These are phyloP conservation scores for Chalcis sispes DNA, from an alignment of 2,888 invertebrate species.

Conservation along the genomic window DNA sequence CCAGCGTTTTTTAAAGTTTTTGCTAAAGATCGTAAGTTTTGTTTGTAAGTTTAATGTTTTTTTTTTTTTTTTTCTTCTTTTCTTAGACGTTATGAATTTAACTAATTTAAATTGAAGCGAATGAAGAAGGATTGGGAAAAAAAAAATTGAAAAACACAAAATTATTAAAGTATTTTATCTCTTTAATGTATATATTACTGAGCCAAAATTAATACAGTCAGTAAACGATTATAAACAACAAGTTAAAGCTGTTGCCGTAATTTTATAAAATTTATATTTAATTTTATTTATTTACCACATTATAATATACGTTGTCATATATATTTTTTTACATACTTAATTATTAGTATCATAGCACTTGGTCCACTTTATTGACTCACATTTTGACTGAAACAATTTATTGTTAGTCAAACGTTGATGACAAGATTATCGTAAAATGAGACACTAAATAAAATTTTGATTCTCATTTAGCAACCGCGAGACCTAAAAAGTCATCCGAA, in stretches of 20 bases:
- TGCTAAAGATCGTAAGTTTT: constrained; percentile 62
- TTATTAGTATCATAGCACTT: constrained; percentile 15
- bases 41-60: not conserved
- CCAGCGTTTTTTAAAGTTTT: constrained; percentile 69
- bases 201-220: constrained; percentile 25
- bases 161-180: not conserved
- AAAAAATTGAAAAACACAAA: too few species aligned
- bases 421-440: not conserved
- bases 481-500: constrained; percentile 66
- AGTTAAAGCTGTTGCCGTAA: not conserved
- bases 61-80: not conserved
- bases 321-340: not conserved
- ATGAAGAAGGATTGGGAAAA: too few species aligned
- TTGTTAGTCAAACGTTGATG: too few species aligned
- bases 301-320: not conserved
- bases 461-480: constrained; percentile 55
- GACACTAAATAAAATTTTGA: not conserved
- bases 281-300: not conserved
- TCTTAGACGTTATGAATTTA: not conserved
- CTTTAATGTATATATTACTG: constrained; percentile 23
- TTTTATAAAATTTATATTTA: constrained; percentile 1
- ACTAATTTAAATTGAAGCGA: too few species aligned
- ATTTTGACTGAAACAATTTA: too few species aligned
- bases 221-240: constrained; percentile 17
- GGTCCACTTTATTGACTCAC: constrained; percentile 9